Conservation (phyloP, 2,888 invertebrate genomes). For the Sarcophaga subvicina region DNA sequence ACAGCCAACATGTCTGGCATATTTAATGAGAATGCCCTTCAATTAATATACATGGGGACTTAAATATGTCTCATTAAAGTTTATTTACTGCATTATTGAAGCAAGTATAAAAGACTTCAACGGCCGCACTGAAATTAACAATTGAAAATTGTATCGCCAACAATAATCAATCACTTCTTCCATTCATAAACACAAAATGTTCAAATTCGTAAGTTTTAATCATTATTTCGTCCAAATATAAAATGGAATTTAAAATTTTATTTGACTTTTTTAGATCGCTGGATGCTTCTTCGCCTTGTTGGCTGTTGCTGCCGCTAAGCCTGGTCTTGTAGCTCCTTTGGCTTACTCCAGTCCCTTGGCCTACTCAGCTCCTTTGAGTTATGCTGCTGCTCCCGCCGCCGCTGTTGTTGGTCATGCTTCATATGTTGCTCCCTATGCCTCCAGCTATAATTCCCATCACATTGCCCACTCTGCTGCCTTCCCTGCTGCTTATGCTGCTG, state of each 20-base stretch:
- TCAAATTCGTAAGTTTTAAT: constrained; percentile 76
- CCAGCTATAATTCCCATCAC: constrained; percentile 76
- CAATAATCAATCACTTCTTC: constrained; percentile 3
- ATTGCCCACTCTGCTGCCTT: constrained; percentile 78
- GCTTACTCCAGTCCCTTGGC: constrained; percentile 42
- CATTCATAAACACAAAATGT: constrained; percentile 72
- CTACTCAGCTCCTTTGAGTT: constrained; percentile 61
- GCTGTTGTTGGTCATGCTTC: constrained; percentile 77
- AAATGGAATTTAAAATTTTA: not conserved
- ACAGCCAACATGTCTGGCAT: not conserved
- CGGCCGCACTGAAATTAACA: constrained; percentile 1
- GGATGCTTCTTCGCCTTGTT: constrained; percentile 76
- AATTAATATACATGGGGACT: no score
- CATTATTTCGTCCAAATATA: not conserved
- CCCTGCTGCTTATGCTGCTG: constrained; percentile 75
- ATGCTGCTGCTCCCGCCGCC: constrained; percentile 65
- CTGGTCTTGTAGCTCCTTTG: no score
- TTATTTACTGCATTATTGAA: not conserved
- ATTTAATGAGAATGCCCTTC: not conserved
- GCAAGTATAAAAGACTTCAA: constrained; percentile 44
- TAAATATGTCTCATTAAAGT: no score
- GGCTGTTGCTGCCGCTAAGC: constrained; percentile 72
- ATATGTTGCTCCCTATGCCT: constrained; percentile 77
- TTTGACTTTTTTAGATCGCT: constrained; percentile 70
- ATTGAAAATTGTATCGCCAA: constrained; percentile 34